These are phyloP conservation scores for Phrynocephalus versicolor DNA, from an alignment of 2,113 vertebrate species.

Conservation along the genomic window DNA sequence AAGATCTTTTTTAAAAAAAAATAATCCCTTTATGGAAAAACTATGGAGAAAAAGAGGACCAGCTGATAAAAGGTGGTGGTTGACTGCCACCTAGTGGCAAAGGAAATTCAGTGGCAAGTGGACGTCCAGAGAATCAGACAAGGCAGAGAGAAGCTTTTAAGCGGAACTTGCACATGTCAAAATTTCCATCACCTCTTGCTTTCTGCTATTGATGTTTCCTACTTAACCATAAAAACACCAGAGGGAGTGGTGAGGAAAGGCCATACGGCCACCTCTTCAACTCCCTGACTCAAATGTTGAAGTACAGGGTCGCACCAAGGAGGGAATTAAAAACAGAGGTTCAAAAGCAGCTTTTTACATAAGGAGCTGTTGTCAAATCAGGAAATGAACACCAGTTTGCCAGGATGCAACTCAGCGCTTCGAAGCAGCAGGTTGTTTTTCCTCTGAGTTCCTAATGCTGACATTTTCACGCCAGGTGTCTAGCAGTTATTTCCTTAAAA, in stretches of 20 bases:
- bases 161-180: constrained; percentile 34
- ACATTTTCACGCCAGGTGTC: constrained; percentile 33
- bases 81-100: constrained; percentile 66
- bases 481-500: constrained; percentile 32
- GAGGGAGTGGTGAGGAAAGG: constrained; percentile 9
- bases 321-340: constrained; percentile 8
- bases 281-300: constrained; percentile 42
- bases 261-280: constrained; percentile 8
- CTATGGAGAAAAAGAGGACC: not conserved
- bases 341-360: constrained; percentile 11
- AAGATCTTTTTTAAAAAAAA: not conserved
- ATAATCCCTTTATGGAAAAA: not conserved
- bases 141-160: not conserved
- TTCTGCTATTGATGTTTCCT: constrained; percentile 37
- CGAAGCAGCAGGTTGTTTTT: constrained; percentile 58
- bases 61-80: fast-evolving
- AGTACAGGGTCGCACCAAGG: not conserved
- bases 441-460: constrained; percentile 18
- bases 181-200: constrained; percentile 45
- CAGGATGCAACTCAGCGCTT: constrained; percentile 36
- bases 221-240: constrained; percentile 1
- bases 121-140: not conserved
- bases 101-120: constrained; percentile 21
- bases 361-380: constrained; percentile 25
- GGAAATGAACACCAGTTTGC: constrained; percentile 24